Evolutionary conservation across 2,888 invertebrate species (phyloP), one percentile per base, ranked within the genome.

Genomic region (Protodeltote pygarga): DNA sequence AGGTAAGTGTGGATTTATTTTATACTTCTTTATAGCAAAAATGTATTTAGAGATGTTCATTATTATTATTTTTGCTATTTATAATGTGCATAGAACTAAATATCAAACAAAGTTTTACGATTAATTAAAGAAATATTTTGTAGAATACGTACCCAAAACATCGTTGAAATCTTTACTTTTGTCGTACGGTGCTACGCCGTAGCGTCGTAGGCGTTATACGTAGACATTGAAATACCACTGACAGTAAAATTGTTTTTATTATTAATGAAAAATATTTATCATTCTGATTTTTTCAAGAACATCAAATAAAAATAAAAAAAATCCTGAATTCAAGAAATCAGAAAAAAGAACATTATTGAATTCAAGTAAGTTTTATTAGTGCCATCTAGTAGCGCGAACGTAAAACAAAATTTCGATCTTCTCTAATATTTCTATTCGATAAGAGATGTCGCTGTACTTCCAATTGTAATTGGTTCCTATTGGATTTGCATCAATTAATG

Each of bases 381-480:
- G 82, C 75, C 81, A 77, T 67, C 83, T 83, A 57, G 29, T 5
- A 27, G 8, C 2, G 17, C 24, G n/a, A 19, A 19, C 3, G 8
- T 8, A 3, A 45, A 51, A 37, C 23, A 23, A 4, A 23, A 15
- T 23, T 44, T 65, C 17, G 51, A 61, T 57, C 46, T 38, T 14
- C 15, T 29, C 44, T 49, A 13, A 27, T 10, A 10, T 25, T 41
- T 45, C 83, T 79, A 84, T 65, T 73, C 73, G 63, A 53, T 62
- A 53, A 64, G 44, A 86, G 87, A 81, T 85, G 86, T 64, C 86
- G 52, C 65, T 71, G 25, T 5, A 11, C 16, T 11, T 51, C 42
- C 38, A 47, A n/a, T n/a, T n/a, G n/a, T n/a, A n/a, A n/a, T n/a
- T n/a, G n/a, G n/a, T n/a, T n/a, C n/a, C n/a, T n/a, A n/a, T n/a